phyloP scores from a whole-genome alignment of 2,797 vertebrate species.

The Zalophus californianus region DNA sequence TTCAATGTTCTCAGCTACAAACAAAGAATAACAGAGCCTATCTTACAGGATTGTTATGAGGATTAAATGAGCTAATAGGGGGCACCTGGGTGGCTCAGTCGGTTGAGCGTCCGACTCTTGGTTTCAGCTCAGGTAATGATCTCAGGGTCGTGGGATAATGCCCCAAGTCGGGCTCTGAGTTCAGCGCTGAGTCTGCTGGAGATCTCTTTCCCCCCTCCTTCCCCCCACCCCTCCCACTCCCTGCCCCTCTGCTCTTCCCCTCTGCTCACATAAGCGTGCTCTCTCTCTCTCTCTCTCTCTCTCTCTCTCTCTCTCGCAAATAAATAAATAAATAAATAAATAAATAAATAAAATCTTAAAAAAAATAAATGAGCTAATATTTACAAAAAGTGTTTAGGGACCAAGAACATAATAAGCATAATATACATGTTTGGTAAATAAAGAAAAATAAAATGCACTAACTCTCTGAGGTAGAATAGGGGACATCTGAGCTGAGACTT shows the following conservation, averaged over 20 bases:
- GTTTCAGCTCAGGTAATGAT: no score
- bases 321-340: neutral
- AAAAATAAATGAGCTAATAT: neutral
- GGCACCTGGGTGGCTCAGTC: no score
- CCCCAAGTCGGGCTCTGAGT: neutral
- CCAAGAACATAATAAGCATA: neutral
- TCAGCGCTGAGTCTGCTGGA: neutral
- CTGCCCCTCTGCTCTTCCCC: neutral
- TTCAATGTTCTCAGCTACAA: neutral
- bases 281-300: neutral
- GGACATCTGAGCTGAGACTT: neutral
- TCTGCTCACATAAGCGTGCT: no score
- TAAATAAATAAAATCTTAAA: neutral
- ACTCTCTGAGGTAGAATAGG: neutral
- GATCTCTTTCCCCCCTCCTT: neutral
- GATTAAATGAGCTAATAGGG: neutral
- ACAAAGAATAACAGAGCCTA: neutral
- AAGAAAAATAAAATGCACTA: neutral
- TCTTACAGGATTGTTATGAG: neutral
- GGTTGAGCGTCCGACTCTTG: no score
- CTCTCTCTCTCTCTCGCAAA: neutral
- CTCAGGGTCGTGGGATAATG: neutral
- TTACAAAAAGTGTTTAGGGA: neutral
- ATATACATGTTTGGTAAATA: neutral
- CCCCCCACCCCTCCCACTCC: rapidly evolving